A percentile compares a stretch with the other conserved stretches of the same genome.
These are phyloP conservation scores for Malacoctenus gilli DNA, from an alignment of 2,797 vertebrate species.

Conservation along the genomic window DNA sequence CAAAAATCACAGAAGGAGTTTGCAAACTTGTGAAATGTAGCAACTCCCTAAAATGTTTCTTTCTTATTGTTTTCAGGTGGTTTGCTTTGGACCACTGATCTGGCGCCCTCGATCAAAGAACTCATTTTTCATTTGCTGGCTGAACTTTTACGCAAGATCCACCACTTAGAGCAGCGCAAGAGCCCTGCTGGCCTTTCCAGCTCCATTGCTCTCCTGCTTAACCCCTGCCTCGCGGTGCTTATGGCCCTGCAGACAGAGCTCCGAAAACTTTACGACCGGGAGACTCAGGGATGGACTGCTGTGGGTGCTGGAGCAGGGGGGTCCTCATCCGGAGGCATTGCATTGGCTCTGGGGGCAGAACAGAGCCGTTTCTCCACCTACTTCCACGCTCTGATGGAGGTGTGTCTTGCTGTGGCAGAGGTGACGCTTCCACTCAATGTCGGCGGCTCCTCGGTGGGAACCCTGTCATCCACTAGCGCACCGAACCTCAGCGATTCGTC, in stretches of 20 bases:
- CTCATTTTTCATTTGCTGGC: conserved; percentile 93
- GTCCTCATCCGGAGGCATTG: conserved; percentile 80
- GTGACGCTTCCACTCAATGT: conserved; percentile 94
- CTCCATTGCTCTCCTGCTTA: conserved; percentile 94
- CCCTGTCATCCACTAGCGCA: conserved; percentile 87
- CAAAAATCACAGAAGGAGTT: no score
- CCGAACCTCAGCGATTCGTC: conserved; percentile 96
- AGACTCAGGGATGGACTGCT: conserved; percentile 92
- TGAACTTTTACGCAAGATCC: conserved; percentile 94
- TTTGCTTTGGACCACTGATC: conserved; percentile 95
- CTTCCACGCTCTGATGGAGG: conserved; percentile 97
- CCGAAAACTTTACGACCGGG: conserved; percentile 93
- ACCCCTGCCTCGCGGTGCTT: conserved; percentile 95
- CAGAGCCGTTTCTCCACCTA: conserved; percentile 97
- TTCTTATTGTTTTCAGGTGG: conserved; percentile 80
- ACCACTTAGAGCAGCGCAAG: conserved; percentile 90
- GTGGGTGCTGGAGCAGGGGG: conserved; percentile 76
- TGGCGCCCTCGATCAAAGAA: conserved; percentile 94
- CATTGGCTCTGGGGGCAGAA: conserved; percentile 78
- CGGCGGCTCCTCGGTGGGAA: conserved; percentile 84
- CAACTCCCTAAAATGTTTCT: background rate
- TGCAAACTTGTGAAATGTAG: no score
- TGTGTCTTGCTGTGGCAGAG: conserved; percentile 94
- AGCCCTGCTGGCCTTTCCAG: conserved; percentile 88
- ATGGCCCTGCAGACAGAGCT: conserved; percentile 97